Conservation (phyloP, 2,888 invertebrate genomes). For the Tiliacea aurago region DNA sequence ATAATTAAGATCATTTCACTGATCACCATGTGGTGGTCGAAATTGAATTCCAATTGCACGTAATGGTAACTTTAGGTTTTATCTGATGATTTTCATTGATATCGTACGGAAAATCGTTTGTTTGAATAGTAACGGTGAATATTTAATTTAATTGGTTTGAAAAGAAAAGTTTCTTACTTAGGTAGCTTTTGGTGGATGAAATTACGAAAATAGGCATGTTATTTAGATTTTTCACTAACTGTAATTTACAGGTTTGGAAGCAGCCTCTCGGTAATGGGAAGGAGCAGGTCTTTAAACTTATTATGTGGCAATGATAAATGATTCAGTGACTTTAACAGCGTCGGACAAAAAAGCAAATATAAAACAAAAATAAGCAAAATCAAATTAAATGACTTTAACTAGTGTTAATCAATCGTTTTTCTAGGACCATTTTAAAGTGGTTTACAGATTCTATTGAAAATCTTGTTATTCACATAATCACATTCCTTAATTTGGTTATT, state of each 20-base stretch:
- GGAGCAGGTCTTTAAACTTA: no score
- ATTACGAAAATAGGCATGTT: background rate
- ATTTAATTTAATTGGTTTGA: background rate
- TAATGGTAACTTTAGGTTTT: conserved; percentile 41
- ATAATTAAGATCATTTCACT: conserved; percentile 52
- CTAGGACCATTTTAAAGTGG: background rate
- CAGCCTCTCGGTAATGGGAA: no score
- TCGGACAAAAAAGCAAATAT: background rate
- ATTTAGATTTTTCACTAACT: no score
- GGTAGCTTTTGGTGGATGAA: background rate
- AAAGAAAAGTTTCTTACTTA: no score
- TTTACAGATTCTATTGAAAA: background rate
- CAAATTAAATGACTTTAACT: background rate
- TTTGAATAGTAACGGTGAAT: conserved; percentile 13
- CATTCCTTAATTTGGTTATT: background rate
- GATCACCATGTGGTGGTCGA: conserved; percentile 45
- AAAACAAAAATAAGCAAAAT: background rate
- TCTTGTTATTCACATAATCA: background rate
- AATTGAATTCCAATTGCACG: conserved; percentile 53
- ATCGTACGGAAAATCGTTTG: conserved; percentile 6
- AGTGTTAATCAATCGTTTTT: no score
- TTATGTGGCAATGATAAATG: background rate
- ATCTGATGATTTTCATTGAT: conserved; percentile 38
- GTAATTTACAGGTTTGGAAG: no score
- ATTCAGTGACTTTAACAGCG: background rate